phyloP scores from a whole-genome alignment of 1,140 invertebrate genomes.

The Dreissena polymorpha region DNA sequence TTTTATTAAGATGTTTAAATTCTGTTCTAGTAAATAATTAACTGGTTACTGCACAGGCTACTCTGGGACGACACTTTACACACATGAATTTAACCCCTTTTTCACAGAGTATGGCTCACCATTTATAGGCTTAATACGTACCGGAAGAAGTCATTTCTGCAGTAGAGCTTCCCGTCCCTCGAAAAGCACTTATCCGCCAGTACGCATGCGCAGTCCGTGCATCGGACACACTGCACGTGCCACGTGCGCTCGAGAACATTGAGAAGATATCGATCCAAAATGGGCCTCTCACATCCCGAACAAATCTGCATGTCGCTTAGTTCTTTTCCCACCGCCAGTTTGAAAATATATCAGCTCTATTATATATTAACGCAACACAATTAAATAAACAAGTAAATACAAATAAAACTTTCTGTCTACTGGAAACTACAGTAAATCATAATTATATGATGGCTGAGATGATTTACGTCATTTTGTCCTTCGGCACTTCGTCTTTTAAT shows the following conservation, averaged over 20 bases:
- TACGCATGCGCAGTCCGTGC: conserved; percentile 93
- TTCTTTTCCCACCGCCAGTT: conserved; percentile 34
- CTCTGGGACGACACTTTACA: too few species aligned
- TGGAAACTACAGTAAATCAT: background rate
- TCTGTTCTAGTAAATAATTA: too few species aligned
- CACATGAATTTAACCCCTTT: too few species aligned
- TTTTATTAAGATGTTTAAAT: too few species aligned
- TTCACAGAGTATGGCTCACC: too few species aligned
- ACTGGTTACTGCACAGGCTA: too few species aligned
- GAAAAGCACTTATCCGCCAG: conserved; percentile 98
- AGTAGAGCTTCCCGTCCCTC: conserved; percentile 97
- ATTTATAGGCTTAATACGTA: conserved; percentile 80
- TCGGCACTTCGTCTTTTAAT: background rate
- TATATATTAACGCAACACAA: background rate
- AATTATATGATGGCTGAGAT: background rate
- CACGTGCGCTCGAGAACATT: conserved; percentile 97
- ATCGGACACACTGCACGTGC: conserved; percentile 97
- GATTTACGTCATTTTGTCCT: background rate
- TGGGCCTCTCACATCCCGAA: conserved; percentile 98
- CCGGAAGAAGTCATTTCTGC: conserved; percentile 98
- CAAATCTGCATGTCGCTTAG: conserved; percentile 81
- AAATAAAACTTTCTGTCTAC: background rate
- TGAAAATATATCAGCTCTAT: background rate
- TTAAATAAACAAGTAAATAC: background rate
- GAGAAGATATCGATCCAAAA: conserved; percentile 97